Percentiles rank a stretch among this genome's conserved stretches.
Evolutionary conservation across 2,888 invertebrate species (phyloP).

Genomic region (Phalangium opilio): DNA sequence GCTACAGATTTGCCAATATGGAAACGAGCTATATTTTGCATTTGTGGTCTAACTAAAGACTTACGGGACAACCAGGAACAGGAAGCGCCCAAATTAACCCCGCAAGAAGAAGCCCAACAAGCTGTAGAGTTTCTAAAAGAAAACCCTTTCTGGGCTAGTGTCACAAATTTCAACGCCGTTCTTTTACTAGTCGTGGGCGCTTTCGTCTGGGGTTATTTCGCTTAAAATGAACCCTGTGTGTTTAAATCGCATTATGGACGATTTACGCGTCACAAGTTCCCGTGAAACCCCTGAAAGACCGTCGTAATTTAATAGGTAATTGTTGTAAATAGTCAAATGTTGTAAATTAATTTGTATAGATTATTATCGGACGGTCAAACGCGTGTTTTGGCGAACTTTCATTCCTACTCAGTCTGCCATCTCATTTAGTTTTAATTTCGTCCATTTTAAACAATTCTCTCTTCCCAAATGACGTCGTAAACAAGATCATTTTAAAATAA

Average conservation of each 20-base stretch:
- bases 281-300: too few species aligned
- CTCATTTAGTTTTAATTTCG: too few species aligned
- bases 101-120: conserved; percentile 23
- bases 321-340: too few species aligned
- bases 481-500: too few species aligned
- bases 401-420: too few species aligned
- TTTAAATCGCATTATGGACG: background rate
- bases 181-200: conserved; percentile 27
- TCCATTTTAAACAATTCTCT: too few species aligned
- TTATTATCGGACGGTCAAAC: too few species aligned
- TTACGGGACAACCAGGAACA: background rate
- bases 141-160: conserved; percentile 26
- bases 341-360: too few species aligned
- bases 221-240: conserved; percentile 8
- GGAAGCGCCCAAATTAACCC: conserved; percentile 4
- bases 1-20: conserved; percentile 6
- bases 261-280: too few species aligned
- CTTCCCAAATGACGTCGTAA: too few species aligned
- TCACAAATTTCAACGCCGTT: conserved; percentile 30
- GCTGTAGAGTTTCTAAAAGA: conserved; percentile 29
- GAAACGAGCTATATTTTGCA: conserved; percentile 11
- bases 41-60: conserved; percentile 10
- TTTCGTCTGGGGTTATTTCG: conserved; percentile 29
- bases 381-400: too few species aligned
- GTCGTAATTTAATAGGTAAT: too few species aligned